Evolutionary conservation across 2,888 invertebrate genomes (phyloP).

Genomic region (Lomographa bimaculata): DNA sequence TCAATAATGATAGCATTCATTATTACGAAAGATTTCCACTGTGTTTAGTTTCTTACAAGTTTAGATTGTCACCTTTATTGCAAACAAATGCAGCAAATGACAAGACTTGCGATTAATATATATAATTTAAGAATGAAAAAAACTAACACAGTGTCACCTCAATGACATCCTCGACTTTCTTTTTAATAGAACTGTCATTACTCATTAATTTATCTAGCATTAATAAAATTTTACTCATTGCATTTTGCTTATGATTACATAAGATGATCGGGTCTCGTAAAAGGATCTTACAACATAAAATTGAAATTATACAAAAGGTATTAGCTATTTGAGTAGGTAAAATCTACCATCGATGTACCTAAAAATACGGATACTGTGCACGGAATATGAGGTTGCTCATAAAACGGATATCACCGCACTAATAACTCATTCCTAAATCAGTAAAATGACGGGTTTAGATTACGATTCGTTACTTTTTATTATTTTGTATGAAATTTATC

Average conservation of each 20-base stretch:
- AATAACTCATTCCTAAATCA: too few relatives aligned
- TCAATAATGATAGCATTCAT: conserved; percentile 6
- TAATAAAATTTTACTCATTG: conserved; percentile 8
- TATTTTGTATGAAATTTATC: too few relatives aligned
- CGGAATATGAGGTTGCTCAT: too few relatives aligned
- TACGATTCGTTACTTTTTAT: too few relatives aligned
- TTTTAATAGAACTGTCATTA: conserved; percentile 42
- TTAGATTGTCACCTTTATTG: conserved; percentile 1
- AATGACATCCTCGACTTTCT: conserved; percentile 42
- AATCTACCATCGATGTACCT: conserved; percentile 18
- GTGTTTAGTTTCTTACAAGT: conserved; percentile 16
- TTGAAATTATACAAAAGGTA: conserved; percentile 6
- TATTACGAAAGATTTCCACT: conserved; percentile 23
- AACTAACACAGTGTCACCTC: conserved; percentile 29
- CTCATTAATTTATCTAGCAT: conserved; percentile 30
- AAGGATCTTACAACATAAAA: conserved; percentile 4
- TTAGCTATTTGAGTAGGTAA: conserved; percentile 16
- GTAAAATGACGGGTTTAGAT: too few relatives aligned
- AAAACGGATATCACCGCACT: too few relatives aligned
- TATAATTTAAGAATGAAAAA: conserved; percentile 2
- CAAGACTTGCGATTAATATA: background rate
- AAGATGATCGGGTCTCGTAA: conserved; percentile 9
- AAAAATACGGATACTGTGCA: too few relatives aligned
- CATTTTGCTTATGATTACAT: conserved; percentile 12
- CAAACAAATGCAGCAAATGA: conserved; percentile 8